phyloP scores from a whole-genome alignment of 2,113 vertebrate genomes.

The Cygnus buccinator region DNA sequence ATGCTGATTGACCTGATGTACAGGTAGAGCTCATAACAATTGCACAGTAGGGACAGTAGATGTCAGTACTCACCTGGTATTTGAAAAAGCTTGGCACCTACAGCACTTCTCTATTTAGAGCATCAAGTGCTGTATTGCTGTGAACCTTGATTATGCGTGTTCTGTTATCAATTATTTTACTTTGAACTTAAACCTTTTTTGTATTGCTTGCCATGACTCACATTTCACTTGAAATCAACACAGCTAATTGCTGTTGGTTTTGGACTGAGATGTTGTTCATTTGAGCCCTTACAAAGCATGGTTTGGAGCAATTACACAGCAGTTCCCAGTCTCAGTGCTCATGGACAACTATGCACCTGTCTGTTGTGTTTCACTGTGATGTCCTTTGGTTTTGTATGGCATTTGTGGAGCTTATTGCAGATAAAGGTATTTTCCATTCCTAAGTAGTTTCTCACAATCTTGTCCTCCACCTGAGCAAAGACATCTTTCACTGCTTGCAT shows the following conservation, averaged over 20 bases:
- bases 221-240: neutral
- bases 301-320: neutral
- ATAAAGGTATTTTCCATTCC: neutral
- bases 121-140: neutral
- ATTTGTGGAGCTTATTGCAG: neutral
- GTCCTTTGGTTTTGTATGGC: neutral
- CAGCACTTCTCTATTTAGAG: neutral
- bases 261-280: neutral
- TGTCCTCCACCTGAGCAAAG: neutral
- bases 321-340: neutral
- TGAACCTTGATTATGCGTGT: neutral
- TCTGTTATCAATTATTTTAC: neutral
- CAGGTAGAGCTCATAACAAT: conserved; percentile 79
- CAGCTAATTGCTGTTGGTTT: neutral
- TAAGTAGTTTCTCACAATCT: neutral
- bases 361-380: neutral
- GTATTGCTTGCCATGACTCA: neutral
- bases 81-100: neutral
- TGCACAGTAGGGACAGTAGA: neutral
- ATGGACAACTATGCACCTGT: neutral
- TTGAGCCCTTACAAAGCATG: neutral
- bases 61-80: neutral
- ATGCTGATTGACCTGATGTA: conserved; percentile 99
- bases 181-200: neutral
- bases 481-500: neutral